Conservation (phyloP, 2,888 invertebrate genomes). For the Tanytarsus gracilentus region DNA sequence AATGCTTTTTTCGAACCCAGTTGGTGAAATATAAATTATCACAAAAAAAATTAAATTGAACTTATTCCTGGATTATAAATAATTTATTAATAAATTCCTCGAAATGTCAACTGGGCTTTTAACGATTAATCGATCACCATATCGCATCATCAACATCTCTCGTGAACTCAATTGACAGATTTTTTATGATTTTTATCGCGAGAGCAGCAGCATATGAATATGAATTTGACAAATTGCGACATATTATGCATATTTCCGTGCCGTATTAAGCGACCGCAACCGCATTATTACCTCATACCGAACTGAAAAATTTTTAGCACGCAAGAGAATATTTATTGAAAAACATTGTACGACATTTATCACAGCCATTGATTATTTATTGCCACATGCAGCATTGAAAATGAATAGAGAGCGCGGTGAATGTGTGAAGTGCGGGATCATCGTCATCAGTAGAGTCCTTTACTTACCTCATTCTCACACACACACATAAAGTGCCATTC, state of each 20-base stretch:
- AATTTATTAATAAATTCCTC: no score
- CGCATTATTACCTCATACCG: neutral
- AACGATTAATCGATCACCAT: no score
- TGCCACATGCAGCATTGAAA: neutral
- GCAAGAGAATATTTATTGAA: neutral
- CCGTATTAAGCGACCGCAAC: neutral
- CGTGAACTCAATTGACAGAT: neutral
- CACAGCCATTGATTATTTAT: slow-evolving; percentile 1
- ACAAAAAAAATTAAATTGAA: neutral
- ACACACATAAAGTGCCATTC: no score
- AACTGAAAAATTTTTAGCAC: neutral
- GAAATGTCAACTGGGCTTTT: no score
- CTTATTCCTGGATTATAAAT: neutral
- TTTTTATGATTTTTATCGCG: neutral
- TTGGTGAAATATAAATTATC: neutral
- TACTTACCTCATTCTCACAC: no score
- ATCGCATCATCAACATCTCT: neutral
- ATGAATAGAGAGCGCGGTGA: neutral
- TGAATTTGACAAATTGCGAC: slow-evolving; percentile 4
- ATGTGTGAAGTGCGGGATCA: neutral
- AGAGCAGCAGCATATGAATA: no score
- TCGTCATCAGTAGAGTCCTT: no score
- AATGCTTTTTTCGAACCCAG: neutral
- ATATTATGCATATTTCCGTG: neutral
- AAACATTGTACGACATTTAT: neutral